phyloP scores from a whole-genome alignment of 2,888 invertebrate species.

The Tenthredo scrophulariae region DNA sequence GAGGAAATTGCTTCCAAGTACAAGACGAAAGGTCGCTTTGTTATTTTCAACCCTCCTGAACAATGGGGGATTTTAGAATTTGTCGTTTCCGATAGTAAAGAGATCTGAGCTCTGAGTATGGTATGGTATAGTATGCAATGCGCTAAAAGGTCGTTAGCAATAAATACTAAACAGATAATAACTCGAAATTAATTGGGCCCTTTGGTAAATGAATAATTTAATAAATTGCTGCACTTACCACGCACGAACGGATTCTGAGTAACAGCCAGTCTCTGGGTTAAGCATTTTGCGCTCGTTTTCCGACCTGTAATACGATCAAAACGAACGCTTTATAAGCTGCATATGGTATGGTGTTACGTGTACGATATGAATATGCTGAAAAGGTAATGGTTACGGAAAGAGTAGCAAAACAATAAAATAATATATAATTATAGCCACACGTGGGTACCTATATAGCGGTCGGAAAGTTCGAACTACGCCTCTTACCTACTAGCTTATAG shows the following conservation, averaged over 20 bases:
- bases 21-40: constrained; percentile 8
- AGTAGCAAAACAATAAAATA: constrained; percentile 22
- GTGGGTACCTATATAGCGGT: constrained; percentile 1
- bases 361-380: background rate
- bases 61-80: constrained; percentile 11
- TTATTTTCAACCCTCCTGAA: background rate
- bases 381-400: background rate
- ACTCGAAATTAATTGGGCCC: too few relatives aligned
- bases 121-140: background rate
- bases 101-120: background rate
- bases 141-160: background rate
- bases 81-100: background rate
- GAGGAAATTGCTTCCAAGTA: constrained; percentile 12
- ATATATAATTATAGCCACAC: constrained; percentile 33
- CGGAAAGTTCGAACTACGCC: constrained; percentile 9
- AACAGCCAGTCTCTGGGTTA: constrained; percentile 75
- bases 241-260: constrained; percentile 75
- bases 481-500: constrained; percentile 15
- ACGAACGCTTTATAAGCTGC: background rate
- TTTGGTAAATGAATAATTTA: constrained; percentile 26
- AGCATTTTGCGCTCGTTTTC: constrained; percentile 77
- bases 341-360: background rate
- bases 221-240: constrained; percentile 69
- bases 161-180: background rate
- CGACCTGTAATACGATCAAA: constrained; percentile 71